A percentile compares a stretch with the other conserved stretches of the same genome.
Evolutionary conservation across 2,797 vertebrate genomes (phyloP).

Genomic region (Sarcoramphus papa): DNA sequence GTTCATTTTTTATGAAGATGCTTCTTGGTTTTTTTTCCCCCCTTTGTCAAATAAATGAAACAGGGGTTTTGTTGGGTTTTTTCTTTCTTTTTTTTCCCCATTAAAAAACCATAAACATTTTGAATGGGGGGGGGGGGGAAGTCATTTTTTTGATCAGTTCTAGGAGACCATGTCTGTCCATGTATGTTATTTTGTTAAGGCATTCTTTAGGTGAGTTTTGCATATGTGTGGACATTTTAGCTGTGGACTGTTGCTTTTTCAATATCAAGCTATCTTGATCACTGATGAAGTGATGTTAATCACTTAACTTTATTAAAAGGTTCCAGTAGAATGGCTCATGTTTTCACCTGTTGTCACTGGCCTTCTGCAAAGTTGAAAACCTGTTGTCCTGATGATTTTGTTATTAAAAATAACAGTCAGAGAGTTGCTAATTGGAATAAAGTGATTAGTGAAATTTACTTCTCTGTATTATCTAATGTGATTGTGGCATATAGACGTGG

Average conservation of each 20-base stretch:
- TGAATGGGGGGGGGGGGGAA: too few species aligned
- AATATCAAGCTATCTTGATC: background rate
- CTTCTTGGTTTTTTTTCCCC: background rate
- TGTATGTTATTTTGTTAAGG: background rate
- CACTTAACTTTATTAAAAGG: background rate
- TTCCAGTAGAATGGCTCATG: background rate
- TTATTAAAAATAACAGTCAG: background rate
- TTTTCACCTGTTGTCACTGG: background rate
- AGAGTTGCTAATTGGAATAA: background rate
- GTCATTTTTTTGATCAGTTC: background rate
- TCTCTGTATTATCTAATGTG: background rate
- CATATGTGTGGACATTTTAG: accelerated
- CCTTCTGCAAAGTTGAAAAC: background rate
- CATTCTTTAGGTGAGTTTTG: background rate
- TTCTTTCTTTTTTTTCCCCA: accelerated
- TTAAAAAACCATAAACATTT: background rate
- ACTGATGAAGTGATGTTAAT: background rate
- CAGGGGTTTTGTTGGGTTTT: background rate
- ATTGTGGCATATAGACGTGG: background rate
- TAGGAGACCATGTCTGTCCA: background rate
- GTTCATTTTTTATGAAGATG: background rate
- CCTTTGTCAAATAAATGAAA: background rate
- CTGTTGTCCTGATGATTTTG: background rate
- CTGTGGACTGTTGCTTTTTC: background rate
- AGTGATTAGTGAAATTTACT: background rate